Conservation (phyloP, 2,113 vertebrate genomes). For the Festucalex cinctus region DNA sequence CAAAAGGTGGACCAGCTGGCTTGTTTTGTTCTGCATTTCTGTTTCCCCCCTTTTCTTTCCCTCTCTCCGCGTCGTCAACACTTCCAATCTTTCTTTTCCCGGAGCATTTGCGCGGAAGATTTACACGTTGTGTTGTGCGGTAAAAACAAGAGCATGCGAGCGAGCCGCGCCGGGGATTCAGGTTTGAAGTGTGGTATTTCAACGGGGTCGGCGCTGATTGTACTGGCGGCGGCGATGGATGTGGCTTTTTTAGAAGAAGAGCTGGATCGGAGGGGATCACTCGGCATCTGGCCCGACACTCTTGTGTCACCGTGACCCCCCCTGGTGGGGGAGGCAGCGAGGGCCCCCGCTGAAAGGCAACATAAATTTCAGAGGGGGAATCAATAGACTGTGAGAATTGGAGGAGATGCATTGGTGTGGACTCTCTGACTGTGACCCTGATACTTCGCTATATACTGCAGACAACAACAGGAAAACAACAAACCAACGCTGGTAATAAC, state of each 20-base stretch:
- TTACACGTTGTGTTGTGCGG: slow-evolving; percentile 59
- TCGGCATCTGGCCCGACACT: slow-evolving; percentile 74
- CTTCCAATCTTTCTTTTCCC: slow-evolving; percentile 29
- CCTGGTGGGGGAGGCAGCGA: slow-evolving; percentile 69
- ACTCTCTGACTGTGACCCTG: slow-evolving; percentile 53
- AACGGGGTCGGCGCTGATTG: slow-evolving; percentile 50
- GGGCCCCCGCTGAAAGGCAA: slow-evolving; percentile 70
- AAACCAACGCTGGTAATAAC: background rate
- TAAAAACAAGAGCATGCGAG: slow-evolving; percentile 33
- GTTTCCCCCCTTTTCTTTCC: slow-evolving; percentile 38
- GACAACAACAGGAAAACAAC: slow-evolving; percentile 24
- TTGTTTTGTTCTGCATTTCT: slow-evolving; percentile 64
- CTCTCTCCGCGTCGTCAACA: slow-evolving; percentile 2
- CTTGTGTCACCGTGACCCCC: slow-evolving; percentile 75
- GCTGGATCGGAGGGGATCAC: slow-evolving; percentile 70
- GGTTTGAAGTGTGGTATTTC: slow-evolving; percentile 60
- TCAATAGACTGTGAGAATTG: slow-evolving; percentile 72
- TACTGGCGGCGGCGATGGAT: slow-evolving; percentile 62
- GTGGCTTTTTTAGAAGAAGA: slow-evolving; percentile 70
- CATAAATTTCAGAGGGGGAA: slow-evolving; percentile 78
- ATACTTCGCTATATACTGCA: slow-evolving; percentile 42
- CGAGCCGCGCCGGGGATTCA: slow-evolving; percentile 42
- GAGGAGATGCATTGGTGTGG: slow-evolving; percentile 66
- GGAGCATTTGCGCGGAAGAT: slow-evolving; percentile 56
- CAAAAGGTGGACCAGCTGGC: slow-evolving; percentile 73